A percentile compares a stretch with the other conserved stretches of the same genome.
These are phyloP conservation scores for Hemicordylus capensis DNA, from an alignment of 2,113 vertebrate genomes.

Conservation along the genomic window DNA sequence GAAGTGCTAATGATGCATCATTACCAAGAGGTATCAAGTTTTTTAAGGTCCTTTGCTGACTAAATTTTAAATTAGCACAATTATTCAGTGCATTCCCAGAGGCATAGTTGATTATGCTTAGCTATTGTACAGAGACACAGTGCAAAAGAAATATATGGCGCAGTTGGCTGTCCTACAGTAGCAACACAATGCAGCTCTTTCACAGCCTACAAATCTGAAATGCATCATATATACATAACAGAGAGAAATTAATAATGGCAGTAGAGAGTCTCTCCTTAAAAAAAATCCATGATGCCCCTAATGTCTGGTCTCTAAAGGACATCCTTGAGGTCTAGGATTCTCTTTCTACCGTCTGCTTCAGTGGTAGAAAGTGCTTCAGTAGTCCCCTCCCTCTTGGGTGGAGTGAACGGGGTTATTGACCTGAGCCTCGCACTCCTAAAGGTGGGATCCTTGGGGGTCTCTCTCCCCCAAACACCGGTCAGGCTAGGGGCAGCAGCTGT, in stretches of 20 bases:
- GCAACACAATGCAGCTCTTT: conserved; percentile 12
- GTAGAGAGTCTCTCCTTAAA: not conserved
- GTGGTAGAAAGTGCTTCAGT: no score
- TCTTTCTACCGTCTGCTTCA: conserved; percentile 3
- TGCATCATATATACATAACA: not conserved
- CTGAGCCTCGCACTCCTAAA: no score
- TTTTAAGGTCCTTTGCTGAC: conserved; percentile 75
- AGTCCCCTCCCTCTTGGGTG: no score
- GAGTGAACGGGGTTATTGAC: no score
- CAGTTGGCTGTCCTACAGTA: conserved; percentile 47
- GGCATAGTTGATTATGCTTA: conserved; percentile 69
- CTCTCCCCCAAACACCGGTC: no score
- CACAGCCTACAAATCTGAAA: not conserved
- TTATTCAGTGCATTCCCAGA: conserved; percentile 73
- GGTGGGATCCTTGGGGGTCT: no score
- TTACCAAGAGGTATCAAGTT: conserved; percentile 75
- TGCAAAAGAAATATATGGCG: conserved; percentile 57
- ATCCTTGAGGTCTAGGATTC: conserved; percentile 10
- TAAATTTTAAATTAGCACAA: conserved; percentile 79
- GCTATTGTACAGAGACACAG: conserved; percentile 48
- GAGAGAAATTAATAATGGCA: conserved; percentile 8
- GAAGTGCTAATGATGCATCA: conserved; percentile 74
- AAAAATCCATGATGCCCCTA: not conserved
- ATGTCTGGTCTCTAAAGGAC: not conserved
- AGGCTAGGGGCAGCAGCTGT: no score